Base-by-base conservation (phyloP, 2,113 vertebrate genomes). In the Melanerpes formicivorus region DNA sequence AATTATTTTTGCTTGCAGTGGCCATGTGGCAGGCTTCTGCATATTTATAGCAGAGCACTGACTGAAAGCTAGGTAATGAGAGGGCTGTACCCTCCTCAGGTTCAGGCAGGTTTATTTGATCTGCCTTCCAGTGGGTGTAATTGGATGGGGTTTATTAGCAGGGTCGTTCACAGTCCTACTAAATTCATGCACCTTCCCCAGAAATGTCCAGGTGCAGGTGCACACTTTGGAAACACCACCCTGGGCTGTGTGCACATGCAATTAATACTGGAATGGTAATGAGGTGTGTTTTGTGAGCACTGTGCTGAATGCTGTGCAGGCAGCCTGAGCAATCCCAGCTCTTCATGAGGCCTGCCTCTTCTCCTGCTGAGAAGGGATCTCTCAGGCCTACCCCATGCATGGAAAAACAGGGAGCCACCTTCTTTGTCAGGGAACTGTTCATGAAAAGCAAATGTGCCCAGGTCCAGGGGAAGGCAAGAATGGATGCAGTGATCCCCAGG, bases 11-110 rank as follows among this genome's bases (percentile, higher is more conserved):
- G 26, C 85, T 80, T 63, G 54, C 55, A 75, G n/a, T 92, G 84
- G 71, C 90, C 69, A 25, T 1, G 3, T 65, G 74, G 91, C 69
- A 83, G 64, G 78, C 11, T 80, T 87, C 52, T 89, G 42, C 32
- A 5, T 87, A 11, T 90, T 89, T 60, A 62, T 90, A 58, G 85
- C 81, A 62, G 74, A 83, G 64, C 32, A 37, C 1, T 90, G 87
- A 75, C 80, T 67, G 89, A 83, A 92, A 76, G 65, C 13, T 64
- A 48, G 84, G 62, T 93, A 93, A 93, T 95, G 92, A 93, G 73
- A 93, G 73, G 76, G 40, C 62, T 93, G 65, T 92, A 70, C 84
- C 72, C 64, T 65, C 48, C 81, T 77, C 84, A 75, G 76, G 25
- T 52, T 87, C 84, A 94, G 79, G 76, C 84, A 67, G 55, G 58